Percentiles rank a stretch among this genome's conserved stretches.
These are phyloP conservation scores for Prunella fulvescens DNA, from an alignment of 2,113 vertebrate species.

Conservation along the genomic window DNA sequence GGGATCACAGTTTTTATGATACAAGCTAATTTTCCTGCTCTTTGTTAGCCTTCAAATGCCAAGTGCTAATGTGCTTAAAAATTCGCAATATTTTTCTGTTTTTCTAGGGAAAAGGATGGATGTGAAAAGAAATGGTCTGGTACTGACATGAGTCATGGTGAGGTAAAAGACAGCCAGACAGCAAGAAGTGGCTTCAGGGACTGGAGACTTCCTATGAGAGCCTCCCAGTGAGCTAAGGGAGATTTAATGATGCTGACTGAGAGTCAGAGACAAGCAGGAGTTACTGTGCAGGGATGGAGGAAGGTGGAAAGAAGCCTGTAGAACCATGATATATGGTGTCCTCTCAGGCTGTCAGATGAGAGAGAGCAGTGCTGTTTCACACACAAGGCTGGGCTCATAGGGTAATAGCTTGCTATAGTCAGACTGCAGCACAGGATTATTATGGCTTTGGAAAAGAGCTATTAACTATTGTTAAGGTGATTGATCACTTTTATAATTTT, in stretches of 20 bases:
- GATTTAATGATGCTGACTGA: not conserved
- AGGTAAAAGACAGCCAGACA: not conserved
- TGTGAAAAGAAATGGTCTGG: not conserved
- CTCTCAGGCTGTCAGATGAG: constrained; percentile 9
- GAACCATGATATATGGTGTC: not conserved
- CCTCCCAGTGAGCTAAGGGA: not conserved
- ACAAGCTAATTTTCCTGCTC: not conserved
- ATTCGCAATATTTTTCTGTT: not conserved
- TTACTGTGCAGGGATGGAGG: not conserved
- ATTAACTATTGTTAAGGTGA: constrained; percentile 70
- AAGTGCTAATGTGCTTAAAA: not conserved
- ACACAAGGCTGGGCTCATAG: constrained; percentile 42
- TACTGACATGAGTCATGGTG: not conserved
- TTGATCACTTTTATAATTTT: constrained; percentile 66
- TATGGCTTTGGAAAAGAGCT: constrained; percentile 47
- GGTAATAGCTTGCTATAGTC: constrained; percentile 41
- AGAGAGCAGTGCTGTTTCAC: not conserved
- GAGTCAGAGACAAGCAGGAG: not conserved
- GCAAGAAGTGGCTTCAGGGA: not conserved
- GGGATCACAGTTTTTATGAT: not conserved
- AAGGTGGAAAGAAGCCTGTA: not conserved
- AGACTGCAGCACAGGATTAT: constrained; percentile 27
- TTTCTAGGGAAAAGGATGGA: not conserved
- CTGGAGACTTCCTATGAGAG: not conserved
- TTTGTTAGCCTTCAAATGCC: not conserved